Evolutionary conservation across 2,888 invertebrate species (phyloP).

Genomic region (Epinotia bilunana): DNA sequence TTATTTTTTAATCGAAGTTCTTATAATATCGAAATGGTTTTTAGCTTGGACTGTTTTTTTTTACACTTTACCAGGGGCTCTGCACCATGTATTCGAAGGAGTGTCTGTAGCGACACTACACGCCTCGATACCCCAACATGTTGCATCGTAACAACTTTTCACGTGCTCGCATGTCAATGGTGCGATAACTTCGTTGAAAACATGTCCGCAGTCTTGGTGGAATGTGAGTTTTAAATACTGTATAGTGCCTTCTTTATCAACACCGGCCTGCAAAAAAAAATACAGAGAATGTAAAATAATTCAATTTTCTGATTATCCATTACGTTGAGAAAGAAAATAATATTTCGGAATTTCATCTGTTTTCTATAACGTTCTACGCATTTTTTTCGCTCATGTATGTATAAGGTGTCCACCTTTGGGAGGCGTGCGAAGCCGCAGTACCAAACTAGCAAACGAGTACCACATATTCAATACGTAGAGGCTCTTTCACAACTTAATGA

Average conservation of each 20-base stretch:
- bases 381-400: too few relatives aligned
- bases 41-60: neutral
- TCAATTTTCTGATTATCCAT: slow-evolving; percentile 55
- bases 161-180: slow-evolving; percentile 40
- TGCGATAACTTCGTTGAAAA: slow-evolving; percentile 47
- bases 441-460: too few relatives aligned
- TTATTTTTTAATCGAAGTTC: neutral
- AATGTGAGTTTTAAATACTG: slow-evolving; percentile 67
- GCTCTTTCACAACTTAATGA: too few relatives aligned
- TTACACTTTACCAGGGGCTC: slow-evolving; percentile 42
- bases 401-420: too few relatives aligned
- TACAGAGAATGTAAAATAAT: neutral
- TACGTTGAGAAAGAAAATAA: too few relatives aligned
- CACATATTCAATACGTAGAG: too few relatives aligned
- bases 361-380: too few relatives aligned
- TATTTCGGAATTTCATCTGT: too few relatives aligned
- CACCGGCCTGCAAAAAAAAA: slow-evolving; percentile 19
- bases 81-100: slow-evolving; percentile 45
- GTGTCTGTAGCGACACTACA: slow-evolving; percentile 45
- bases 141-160: slow-evolving; percentile 40
- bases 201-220: slow-evolving; percentile 67
- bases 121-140: slow-evolving; percentile 41
- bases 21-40: neutral
- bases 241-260: slow-evolving; percentile 69
- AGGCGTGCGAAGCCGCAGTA: too few relatives aligned